Percentiles rank a stretch among this genome's conserved stretches.
Evolutionary conservation across 64 coral and sea anemone species (phyloP).

Genomic region (Montipora capricornis): DNA sequence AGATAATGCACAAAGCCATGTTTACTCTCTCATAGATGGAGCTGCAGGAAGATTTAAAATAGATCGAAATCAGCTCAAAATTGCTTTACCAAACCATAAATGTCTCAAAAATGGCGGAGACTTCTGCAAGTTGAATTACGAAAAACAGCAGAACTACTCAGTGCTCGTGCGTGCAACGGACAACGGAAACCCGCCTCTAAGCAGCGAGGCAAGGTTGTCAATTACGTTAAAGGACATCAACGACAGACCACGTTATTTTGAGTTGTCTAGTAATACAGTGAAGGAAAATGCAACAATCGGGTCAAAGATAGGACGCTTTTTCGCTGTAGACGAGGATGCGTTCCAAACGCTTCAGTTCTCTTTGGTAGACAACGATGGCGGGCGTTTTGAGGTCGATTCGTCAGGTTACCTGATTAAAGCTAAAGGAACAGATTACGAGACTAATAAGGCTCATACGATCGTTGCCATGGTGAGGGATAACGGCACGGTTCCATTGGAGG

Average conservation of each 20-base stretch:
- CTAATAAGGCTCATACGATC: slow-evolving; percentile 65
- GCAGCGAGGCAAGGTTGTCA: slow-evolving; percentile 54
- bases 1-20: slow-evolving; percentile 38
- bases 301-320: slow-evolving; percentile 71
- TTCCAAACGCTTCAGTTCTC: slow-evolving; percentile 65
- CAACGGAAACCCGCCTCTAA: slow-evolving; percentile 74
- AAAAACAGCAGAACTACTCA: slow-evolving; percentile 51
- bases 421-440: slow-evolving; percentile 87
- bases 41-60: slow-evolving; percentile 72
- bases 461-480: slow-evolving; percentile 73
- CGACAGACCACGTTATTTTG: slow-evolving; percentile 82
- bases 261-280: slow-evolving; percentile 76
- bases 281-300: slow-evolving; percentile 81
- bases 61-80: slow-evolving; percentile 44
- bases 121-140: slow-evolving; percentile 90
- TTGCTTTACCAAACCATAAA: slow-evolving; percentile 56
- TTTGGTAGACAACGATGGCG: slow-evolving; percentile 58
- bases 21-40: slow-evolving; percentile 42
- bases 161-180: slow-evolving; percentile 91
- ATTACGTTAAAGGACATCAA: slow-evolving; percentile 87
- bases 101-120: slow-evolving; percentile 48
- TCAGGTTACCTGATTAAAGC: slow-evolving; percentile 81
- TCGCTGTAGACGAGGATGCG: slow-evolving; percentile 81
- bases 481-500: slow-evolving; percentile 45
- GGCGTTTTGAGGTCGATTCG: slow-evolving; percentile 69